These are phyloP conservation scores for Thereva unica DNA, from an alignment of 2,888 invertebrate species.

Conservation along the genomic window DNA sequence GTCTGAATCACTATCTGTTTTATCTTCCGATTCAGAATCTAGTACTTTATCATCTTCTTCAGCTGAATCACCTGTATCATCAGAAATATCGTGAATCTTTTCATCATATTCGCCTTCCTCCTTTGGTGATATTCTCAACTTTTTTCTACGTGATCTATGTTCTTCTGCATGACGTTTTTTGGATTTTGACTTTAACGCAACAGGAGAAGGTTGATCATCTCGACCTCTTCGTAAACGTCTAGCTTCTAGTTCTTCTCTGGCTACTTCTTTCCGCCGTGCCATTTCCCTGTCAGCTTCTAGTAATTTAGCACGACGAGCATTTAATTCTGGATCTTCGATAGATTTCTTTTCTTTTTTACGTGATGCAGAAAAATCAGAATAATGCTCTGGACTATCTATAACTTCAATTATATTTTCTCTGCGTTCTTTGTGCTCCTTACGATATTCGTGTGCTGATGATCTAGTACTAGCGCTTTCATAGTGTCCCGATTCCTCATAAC, in stretches of 20 bases:
- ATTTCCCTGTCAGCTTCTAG: constrained; percentile 76
- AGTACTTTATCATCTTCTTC: constrained; percentile 54
- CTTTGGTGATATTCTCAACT: constrained; percentile 5
- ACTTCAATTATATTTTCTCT: constrained; percentile 57
- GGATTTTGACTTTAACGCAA: constrained; percentile 5
- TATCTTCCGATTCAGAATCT: constrained; percentile 63
- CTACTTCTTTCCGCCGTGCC: constrained; percentile 76
- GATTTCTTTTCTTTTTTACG: constrained; percentile 51
- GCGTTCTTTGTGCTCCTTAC: constrained; percentile 43
- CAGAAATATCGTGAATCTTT: constrained; percentile 49
- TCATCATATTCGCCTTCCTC: constrained; percentile 49
- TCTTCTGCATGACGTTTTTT: constrained; percentile 17
- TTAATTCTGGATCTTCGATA: constrained; percentile 59
- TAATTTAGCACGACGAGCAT: constrained; percentile 68
- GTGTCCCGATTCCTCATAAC: constrained; percentile 48
- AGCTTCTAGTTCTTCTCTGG: constrained; percentile 73
- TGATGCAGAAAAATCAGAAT: constrained; percentile 52
- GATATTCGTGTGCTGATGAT: constrained; percentile 43
- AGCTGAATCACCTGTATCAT: constrained; percentile 53
- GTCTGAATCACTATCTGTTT: constrained; percentile 58
- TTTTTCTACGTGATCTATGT: constrained; percentile 9
- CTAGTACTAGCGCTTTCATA: constrained; percentile 32
- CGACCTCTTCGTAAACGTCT: constrained; percentile 65
- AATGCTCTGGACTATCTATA: constrained; percentile 59
- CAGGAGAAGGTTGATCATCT: constrained; percentile 46